phyloP scores from a whole-genome alignment of 2,888 invertebrate species.

The Polydrusus pterygomalis region DNA sequence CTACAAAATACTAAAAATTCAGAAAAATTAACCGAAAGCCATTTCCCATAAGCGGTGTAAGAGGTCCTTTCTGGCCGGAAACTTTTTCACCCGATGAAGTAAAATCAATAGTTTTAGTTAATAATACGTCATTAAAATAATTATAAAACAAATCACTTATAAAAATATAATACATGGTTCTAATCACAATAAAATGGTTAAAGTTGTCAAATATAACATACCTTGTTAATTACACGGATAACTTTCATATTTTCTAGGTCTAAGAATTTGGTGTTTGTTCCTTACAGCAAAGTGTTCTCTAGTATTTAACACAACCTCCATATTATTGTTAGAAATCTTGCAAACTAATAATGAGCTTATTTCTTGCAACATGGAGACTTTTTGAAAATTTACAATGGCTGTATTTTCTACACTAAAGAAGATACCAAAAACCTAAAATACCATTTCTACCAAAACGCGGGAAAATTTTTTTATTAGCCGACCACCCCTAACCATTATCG shows the following conservation, averaged over 20 bases:
- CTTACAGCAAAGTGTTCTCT: slow-evolving; percentile 55
- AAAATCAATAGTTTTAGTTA: neutral
- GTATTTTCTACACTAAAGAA: no score
- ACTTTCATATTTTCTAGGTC: slow-evolving; percentile 47
- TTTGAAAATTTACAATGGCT: no score
- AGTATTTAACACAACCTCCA: slow-evolving; percentile 32
- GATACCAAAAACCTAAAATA: no score
- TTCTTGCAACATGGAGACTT: neutral
- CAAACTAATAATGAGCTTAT: neutral
- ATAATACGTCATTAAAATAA: neutral
- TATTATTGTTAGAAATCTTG: slow-evolving; percentile 3
- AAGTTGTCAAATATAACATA: slow-evolving; percentile 18
- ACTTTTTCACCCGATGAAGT: neutral
- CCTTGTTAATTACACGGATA: slow-evolving; percentile 34
- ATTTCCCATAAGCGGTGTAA: no score
- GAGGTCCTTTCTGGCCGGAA: neutral
- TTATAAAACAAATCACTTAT: neutral
- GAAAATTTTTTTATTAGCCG: no score
- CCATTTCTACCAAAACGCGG: no score
- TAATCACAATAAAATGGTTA: slow-evolving; percentile 2
- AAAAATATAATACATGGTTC: slow-evolving; percentile 1
- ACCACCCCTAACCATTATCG: no score
- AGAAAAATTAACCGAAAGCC: no score
- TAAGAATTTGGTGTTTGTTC: slow-evolving; percentile 55
- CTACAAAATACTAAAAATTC: no score